These are phyloP conservation scores for Chinchilla lanigera DNA, from an alignment of 2,113 vertebrate species.

Conservation along the genomic window DNA sequence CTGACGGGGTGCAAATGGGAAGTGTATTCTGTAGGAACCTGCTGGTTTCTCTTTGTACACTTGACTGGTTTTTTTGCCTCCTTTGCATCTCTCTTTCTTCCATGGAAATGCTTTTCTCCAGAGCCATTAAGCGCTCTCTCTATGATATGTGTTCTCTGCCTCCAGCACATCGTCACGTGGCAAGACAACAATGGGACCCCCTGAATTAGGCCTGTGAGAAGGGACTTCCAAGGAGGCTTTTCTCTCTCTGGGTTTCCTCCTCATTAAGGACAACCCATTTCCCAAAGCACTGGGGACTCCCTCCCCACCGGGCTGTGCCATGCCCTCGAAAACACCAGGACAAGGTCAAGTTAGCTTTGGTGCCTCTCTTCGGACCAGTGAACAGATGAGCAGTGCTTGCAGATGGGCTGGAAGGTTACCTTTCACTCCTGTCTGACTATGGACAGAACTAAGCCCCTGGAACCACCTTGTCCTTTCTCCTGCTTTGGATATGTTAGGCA, in stretches of 20 bases:
- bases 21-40: neutral
- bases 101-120: neutral
- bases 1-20: neutral
- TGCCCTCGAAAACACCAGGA: neutral
- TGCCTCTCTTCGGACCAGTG: neutral
- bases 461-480: neutral
- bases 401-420: neutral
- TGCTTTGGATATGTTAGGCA: constrained; percentile 12
- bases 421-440: constrained; percentile 61
- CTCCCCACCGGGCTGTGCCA: neutral
- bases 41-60: neutral
- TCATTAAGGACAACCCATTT: constrained; percentile 45
- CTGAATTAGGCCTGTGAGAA: neutral
- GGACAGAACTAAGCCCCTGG: constrained; percentile 18
- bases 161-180: neutral
- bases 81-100: neutral
- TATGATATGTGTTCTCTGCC: neutral
- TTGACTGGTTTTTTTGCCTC: neutral
- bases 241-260: neutral
- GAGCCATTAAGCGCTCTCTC: constrained; percentile 1
- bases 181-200: neutral
- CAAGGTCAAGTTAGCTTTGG: constrained; percentile 39
- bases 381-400: constrained; percentile 38
- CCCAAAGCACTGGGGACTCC: neutral
- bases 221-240: neutral